Base-by-base conservation (phyloP, 2,888 invertebrate genomes). In the Leucophenga montana region DNA sequence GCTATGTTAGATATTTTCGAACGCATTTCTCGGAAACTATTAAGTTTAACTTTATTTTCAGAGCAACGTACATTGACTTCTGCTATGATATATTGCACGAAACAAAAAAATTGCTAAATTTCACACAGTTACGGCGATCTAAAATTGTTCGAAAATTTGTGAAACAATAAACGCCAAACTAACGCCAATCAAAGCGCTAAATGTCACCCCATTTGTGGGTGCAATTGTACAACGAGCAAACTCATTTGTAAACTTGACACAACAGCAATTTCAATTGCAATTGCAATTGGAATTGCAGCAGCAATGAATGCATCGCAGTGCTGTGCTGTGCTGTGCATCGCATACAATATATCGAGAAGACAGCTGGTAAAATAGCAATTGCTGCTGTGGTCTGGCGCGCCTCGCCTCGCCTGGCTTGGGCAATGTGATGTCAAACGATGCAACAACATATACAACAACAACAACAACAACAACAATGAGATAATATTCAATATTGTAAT, bases 401-500 rank as follows among this genome's bases (percentile, higher is more conserved):
- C 20, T 50, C 3, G 27, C 50, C 13, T 53, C n/a, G 61, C 31
- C 20, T 50, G 14, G 27, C 50, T 22, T 53, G 13, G 48, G 33
- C 48, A 48, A 27, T 50, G 46, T 27, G 27, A 27, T 56, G 56
- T 67, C 56, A 57, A 67, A 57, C 46, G 56, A 44, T 62, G 68
- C 50, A 68, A 31, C 61, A 68, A 39, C 22, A 46, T 16, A 48
- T 14, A 22, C 56, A 11, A 14, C 50, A 50, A 50, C 50, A 50
- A 59, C 64, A 18, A 46, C 64, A 39, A 67, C 56, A 64, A 56
- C 73, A 80, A 79, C 83, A 83, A 84, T 78, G 77, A 76, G 80
- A 78, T 81, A 85, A 85, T 85, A 83, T 83, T 85, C 83, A 83
- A 85, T 85, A 85, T 82, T 83, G 84, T 85, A 83, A 83, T 83